Conservation (phyloP, 2,888 invertebrate genomes). For the Campaea margaritaria region DNA sequence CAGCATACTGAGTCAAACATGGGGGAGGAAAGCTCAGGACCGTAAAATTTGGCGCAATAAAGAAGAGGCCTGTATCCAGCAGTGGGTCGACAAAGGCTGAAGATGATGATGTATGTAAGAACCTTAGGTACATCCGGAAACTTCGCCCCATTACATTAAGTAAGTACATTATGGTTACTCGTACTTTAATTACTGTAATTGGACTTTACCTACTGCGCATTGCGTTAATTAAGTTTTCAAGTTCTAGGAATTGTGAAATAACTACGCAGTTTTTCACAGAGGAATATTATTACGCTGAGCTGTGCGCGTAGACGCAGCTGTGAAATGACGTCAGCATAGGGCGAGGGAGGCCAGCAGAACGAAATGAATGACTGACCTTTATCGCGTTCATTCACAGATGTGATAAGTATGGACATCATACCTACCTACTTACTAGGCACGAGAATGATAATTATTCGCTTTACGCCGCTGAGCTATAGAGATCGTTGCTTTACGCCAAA, state of each 20-base stretch:
- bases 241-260: conserved; percentile 24
- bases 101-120: no score
- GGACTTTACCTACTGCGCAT: conserved; percentile 26
- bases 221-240: conserved; percentile 22
- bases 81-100: no score
- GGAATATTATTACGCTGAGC: conserved; percentile 10
- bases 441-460: conserved; percentile 39
- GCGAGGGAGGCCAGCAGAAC: conserved; percentile 6
- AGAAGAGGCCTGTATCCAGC: no score
- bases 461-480: conserved; percentile 30
- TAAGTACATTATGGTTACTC: no score
- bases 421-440: conserved; percentile 15
- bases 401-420: no score
- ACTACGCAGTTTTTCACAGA: conserved; percentile 33
- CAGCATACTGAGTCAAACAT: no score
- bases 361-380: conserved; percentile 22
- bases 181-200: no score
- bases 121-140: no score
- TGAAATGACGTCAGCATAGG: conserved; percentile 35
- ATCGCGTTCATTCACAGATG: conserved; percentile 58
- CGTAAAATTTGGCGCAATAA: no score
- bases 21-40: no score
- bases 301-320: conserved; percentile 32
- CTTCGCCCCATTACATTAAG: no score
- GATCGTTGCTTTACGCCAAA: background rate